Percentiles rank a stretch among this genome's conserved stretches.
phyloP scores from a whole-genome alignment of 2,888 invertebrate genomes.

The Belgica antarctica region DNA sequence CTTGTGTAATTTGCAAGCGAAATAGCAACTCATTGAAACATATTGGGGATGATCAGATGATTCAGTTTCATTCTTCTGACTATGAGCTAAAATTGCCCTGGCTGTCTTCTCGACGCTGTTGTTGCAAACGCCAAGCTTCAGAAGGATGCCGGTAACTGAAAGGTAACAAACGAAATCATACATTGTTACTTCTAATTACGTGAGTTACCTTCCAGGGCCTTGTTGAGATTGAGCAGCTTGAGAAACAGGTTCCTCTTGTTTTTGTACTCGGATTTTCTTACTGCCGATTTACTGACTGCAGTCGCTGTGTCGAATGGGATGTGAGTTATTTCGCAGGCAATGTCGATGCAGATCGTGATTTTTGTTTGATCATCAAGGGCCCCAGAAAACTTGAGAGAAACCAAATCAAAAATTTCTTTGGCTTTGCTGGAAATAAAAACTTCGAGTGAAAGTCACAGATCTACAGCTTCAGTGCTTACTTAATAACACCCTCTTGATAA shows the following conservation, averaged over 20 bases:
- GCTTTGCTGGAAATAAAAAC: conserved; percentile 49
- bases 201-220: conserved; percentile 57
- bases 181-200: too few species aligned
- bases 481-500: not conserved
- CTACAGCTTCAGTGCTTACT: not conserved
- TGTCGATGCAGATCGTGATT: conserved; percentile 62
- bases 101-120: conserved; percentile 55
- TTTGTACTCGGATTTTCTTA: conserved; percentile 60
- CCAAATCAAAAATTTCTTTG: conserved; percentile 51
- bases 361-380: conserved; percentile 61
- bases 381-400: conserved; percentile 51
- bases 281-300: conserved; percentile 60
- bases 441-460: not conserved
- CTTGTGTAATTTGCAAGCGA: conserved; percentile 63
- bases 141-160: conserved; percentile 61
- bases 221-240: conserved; percentile 62
- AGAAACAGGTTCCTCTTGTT: conserved; percentile 59
- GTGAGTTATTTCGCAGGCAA: conserved; percentile 59
- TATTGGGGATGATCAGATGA: conserved; percentile 65
- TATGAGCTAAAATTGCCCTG: conserved; percentile 59
- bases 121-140: conserved; percentile 58
- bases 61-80: conserved; percentile 57
- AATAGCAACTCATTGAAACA: conserved; percentile 63
- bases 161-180: too few species aligned
- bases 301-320: conserved; percentile 59